These are phyloP conservation scores for Drosophila longiperda DNA, from an alignment of 2,888 invertebrate genomes.

Conservation along the genomic window DNA sequence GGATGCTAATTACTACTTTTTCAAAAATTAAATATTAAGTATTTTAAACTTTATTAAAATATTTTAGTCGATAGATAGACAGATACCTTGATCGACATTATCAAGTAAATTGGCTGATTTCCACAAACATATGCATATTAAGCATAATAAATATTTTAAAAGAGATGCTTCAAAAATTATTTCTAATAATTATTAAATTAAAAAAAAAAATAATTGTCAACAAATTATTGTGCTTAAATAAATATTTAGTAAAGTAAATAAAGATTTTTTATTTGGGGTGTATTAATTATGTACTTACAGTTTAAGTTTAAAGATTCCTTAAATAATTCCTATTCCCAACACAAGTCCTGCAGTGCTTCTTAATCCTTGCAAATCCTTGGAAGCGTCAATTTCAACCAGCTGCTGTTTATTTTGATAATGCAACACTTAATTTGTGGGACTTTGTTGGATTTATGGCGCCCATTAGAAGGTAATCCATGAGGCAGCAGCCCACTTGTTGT, in stretches of 20 bases:
- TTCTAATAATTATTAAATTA: neutral
- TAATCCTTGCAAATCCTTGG: constrained; percentile 36
- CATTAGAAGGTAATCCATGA: constrained; percentile 46
- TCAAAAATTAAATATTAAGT: too few species aligned
- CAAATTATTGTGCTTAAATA: neutral
- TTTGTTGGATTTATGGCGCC: constrained; percentile 31
- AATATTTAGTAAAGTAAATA: neutral
- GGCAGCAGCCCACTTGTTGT: constrained; percentile 49
- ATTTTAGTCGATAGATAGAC: too few species aligned
- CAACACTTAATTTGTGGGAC: constrained; percentile 57
- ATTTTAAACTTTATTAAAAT: too few species aligned
- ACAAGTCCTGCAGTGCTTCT: constrained; percentile 15
- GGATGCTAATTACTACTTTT: neutral
- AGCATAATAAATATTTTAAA: neutral
- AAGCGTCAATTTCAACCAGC: constrained; percentile 17
- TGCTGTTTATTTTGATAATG: constrained; percentile 24
- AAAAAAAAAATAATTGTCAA: too few species aligned
- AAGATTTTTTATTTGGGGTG: too few species aligned
- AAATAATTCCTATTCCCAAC: constrained; percentile 12
- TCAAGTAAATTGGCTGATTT: too few species aligned
- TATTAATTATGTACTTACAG: constrained; percentile 48
- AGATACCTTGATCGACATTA: neutral
- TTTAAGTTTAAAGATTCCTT: constrained; percentile 23
- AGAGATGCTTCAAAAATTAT: neutral
- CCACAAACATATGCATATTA: too few species aligned